Base-by-base conservation (phyloP, 2,888 invertebrate species). In the Cantharis nigra region DNA sequence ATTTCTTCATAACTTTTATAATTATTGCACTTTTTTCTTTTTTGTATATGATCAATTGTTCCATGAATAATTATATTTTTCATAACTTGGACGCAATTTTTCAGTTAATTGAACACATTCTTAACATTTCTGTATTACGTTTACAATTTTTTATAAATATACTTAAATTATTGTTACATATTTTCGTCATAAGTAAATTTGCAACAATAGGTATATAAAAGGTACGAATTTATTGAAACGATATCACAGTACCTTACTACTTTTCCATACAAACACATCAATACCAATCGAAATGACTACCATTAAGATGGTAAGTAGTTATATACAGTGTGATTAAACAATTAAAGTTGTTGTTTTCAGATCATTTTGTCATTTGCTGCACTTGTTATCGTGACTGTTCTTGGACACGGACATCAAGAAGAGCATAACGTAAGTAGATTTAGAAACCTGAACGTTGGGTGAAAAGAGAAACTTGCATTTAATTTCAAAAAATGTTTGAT, bases 51-150 rank as follows among this genome's bases (percentile, higher is more conserved):
- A 28, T 20, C 14, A 63, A 49, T 28, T 62, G 69, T 49, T 74
- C 28, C 63, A 69, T 49, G 69, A 63, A 74, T 69, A 74, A 74
- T 69, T 67, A 28, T n/a, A 14, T 26, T 72, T 72, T 72, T 69
- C 69, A 63, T 74, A 74, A 74, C 18, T 26, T 62, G 23, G 23
- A 69, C 69, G 74, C 69, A 74, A 74, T 18, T 67, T 28, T n/a
- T 16, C 28, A 69, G 13, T 63, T 62, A 16, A 26, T 30, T 63
- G 65, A 16, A 10, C 14, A 7, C 20, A 11, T 14, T 63, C 63
- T 71, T 71, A 18, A 33, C 65, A 33, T 64, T 72, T 67, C 23
- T 65, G 1, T 11, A 28, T 62, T 63, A 63, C 62, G 62, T 69
- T 63, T 62, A 62, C 7, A 14, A 10, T 33, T 72, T 72, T 72